Evolutionary conservation across 2,797 vertebrate genomes (phyloP).

Genomic region (Rousettus madagascariensis): DNA sequence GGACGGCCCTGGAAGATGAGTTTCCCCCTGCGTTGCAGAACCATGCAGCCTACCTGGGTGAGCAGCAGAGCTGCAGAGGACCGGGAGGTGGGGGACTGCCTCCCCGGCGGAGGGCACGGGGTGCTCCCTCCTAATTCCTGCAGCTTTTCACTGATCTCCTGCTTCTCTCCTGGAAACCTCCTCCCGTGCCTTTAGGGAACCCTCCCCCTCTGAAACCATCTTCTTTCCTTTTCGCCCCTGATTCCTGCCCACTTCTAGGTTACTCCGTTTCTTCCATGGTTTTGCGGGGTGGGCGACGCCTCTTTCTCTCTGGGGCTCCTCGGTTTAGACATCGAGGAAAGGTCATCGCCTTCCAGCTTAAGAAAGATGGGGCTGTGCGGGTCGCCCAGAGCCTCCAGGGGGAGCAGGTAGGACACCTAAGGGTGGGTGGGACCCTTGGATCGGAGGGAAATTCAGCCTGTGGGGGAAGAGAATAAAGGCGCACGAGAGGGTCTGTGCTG

Average conservation of each 20-base stretch:
- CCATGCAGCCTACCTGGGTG: conserved; percentile 95
- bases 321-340: conserved; percentile 98
- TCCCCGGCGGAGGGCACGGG: neutral
- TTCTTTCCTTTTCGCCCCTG: neutral
- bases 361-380: conserved; percentile 82
- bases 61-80: neutral
- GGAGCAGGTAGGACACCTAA: conserved; percentile 89
- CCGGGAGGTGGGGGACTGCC: neutral
- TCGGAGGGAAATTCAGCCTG: neutral
- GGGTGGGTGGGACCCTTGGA: neutral
- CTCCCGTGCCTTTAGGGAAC: neutral
- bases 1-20: conserved; percentile 91
- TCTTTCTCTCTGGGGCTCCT: conserved; percentile 94
- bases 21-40: conserved; percentile 94
- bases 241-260: conserved; percentile 82
- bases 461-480: neutral
- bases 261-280: conserved; percentile 94
- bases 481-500: neutral
- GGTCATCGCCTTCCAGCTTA: conserved; percentile 94
- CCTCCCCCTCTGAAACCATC: neutral
- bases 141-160: neutral
- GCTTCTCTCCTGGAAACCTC: neutral
- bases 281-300: conserved; percentile 85
- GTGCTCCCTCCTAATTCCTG: neutral
- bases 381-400: conserved; percentile 93